These are phyloP conservation scores for Betta splendens DNA, from an alignment of 2,797 vertebrate genomes.

Conservation along the genomic window DNA sequence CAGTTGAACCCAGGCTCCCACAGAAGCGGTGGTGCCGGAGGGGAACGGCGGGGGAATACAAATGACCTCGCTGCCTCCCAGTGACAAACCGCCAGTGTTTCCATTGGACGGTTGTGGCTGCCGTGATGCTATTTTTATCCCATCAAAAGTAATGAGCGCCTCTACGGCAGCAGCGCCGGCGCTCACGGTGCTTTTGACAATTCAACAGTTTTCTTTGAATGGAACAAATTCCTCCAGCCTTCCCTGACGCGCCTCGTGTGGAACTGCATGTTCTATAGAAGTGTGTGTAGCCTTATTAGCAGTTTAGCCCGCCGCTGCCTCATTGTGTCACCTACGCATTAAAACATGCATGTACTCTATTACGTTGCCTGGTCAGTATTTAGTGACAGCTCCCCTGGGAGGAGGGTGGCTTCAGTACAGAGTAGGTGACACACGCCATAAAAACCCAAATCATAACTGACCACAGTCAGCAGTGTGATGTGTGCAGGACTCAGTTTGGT, in stretches of 20 bases:
- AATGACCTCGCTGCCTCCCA: slow-evolving; percentile 35
- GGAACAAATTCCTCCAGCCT: not conserved
- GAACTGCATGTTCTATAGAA: slow-evolving; percentile 3
- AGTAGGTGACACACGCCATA: no score
- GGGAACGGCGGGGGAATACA: slow-evolving; percentile 46
- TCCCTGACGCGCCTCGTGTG: not conserved
- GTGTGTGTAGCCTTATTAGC: slow-evolving; percentile 18
- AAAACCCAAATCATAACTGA: no score
- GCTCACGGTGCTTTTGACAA: slow-evolving; percentile 16
- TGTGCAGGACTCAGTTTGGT: no score
- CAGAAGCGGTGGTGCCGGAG: slow-evolving; percentile 38
- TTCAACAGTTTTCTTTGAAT: not conserved
- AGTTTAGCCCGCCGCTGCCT: slow-evolving; percentile 14
- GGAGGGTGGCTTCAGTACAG: no score
- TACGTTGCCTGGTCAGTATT: no score
- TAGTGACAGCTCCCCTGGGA: no score
- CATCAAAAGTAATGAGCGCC: slow-evolving; percentile 37
- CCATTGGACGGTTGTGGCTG: slow-evolving; percentile 22
- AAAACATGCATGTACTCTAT: no score
- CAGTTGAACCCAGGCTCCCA: slow-evolving; percentile 54
- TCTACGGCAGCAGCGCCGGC: slow-evolving; percentile 14
- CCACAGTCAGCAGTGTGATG: no score
- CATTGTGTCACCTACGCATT: slow-evolving; percentile 11
- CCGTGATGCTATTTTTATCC: slow-evolving; percentile 33
- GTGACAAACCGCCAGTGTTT: slow-evolving; percentile 31